Percentiles rank a stretch among this genome's conserved stretches.
Evolutionary conservation across 2,113 vertebrate genomes (phyloP).

Genomic region (Clarias magur): DNA sequence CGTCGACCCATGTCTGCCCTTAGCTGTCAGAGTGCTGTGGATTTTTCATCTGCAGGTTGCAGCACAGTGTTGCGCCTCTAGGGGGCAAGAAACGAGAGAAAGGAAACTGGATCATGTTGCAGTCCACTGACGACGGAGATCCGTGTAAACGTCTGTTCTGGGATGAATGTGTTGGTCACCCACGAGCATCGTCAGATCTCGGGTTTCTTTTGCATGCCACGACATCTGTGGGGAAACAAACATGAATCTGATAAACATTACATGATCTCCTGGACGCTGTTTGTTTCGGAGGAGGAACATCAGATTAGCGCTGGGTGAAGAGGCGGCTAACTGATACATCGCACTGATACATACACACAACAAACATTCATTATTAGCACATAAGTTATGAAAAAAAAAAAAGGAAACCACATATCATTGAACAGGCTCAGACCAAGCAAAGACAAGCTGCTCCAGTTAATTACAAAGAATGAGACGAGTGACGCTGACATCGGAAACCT

Average conservation of each 20-base stretch:
- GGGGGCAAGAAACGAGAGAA: neutral
- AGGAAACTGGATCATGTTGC: neutral
- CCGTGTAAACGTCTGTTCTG: neutral
- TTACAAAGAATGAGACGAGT: constrained; percentile 16
- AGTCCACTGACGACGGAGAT: neutral
- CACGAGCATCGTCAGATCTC: neutral
- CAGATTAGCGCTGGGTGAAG: neutral
- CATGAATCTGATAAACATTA: neutral
- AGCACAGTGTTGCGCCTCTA: neutral
- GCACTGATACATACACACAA: too few species aligned
- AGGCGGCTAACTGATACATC: neutral
- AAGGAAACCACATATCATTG: neutral
- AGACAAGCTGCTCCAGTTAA: constrained; percentile 14
- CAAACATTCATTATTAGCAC: constrained; percentile 14
- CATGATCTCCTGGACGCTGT: neutral
- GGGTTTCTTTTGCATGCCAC: neutral
- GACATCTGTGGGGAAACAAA: neutral
- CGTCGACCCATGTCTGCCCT: neutral
- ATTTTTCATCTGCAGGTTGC: neutral
- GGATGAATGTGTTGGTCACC: constrained; percentile 11
- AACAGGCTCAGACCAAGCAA: neutral
- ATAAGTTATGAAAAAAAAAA: neutral
- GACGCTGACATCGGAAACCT: constrained; percentile 14
- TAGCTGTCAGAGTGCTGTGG: neutral
- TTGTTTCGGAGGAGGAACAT: neutral